Evolutionary conservation across 2,797 vertebrate species (phyloP).

Genomic region (Poeciliopsis gracilis): DNA sequence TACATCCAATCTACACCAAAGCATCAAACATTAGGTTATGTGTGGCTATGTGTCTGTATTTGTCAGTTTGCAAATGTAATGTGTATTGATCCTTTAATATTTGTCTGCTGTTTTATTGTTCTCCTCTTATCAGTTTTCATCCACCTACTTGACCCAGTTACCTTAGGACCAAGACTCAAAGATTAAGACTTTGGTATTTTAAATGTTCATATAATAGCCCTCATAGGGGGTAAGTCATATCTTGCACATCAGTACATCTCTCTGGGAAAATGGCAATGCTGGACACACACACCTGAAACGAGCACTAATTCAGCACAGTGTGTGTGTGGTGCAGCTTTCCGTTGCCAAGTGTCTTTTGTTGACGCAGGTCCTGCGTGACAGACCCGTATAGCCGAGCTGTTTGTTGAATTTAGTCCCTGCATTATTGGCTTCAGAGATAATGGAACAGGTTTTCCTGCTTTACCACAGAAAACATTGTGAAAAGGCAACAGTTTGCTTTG

Average conservation of each 20-base stretch:
- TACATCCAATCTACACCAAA: neutral
- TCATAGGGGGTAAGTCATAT: slow-evolving; percentile 61
- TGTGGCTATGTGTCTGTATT: neutral
- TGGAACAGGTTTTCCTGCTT: slow-evolving; percentile 67
- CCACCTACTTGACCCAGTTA: slow-evolving; percentile 17
- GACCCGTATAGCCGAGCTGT: slow-evolving; percentile 57
- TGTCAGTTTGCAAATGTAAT: neutral
- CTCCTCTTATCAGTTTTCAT: slow-evolving; percentile 8
- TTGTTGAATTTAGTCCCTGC: slow-evolving; percentile 57
- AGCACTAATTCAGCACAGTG: slow-evolving; percentile 21
- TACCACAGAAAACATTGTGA: slow-evolving; percentile 48
- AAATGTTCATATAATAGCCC: slow-evolving; percentile 62
- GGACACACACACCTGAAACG: slow-evolving; percentile 24
- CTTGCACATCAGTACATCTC: slow-evolving; percentile 58
- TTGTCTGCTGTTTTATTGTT: neutral
- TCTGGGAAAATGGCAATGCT: slow-evolving; percentile 45
- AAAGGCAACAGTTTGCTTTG: slow-evolving; percentile 41
- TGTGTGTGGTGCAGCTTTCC: slow-evolving; percentile 40
- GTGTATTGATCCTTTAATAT: neutral
- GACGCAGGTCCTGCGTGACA: slow-evolving; percentile 59
- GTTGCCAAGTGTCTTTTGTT: slow-evolving; percentile 65
- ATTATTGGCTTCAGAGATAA: slow-evolving; percentile 63
- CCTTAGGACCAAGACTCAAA: neutral
- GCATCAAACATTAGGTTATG: neutral
- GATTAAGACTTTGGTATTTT: slow-evolving; percentile 63